Evolutionary conservation across 2,797 vertebrate genomes (phyloP).

Genomic region (Agapornis canus): DNA sequence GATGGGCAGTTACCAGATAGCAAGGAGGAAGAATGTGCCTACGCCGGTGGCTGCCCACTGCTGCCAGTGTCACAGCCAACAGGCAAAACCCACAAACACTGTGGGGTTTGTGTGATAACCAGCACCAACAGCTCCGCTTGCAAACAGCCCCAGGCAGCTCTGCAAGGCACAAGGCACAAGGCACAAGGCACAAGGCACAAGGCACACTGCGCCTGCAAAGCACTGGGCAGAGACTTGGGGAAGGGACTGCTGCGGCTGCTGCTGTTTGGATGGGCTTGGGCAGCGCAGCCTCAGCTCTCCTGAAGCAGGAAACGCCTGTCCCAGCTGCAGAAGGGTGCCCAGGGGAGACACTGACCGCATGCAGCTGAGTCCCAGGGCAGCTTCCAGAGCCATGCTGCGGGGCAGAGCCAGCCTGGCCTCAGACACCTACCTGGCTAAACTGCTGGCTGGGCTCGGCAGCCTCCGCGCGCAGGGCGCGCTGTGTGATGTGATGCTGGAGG

Average conservation of each 20-base stretch:
- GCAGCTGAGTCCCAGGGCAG: neutral
- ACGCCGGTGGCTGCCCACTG: neutral
- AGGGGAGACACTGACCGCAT: neutral
- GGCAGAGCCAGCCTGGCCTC: neutral
- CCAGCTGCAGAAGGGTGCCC: neutral
- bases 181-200: too few species aligned
- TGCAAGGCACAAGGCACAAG: fast-evolving
- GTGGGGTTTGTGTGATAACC: neutral
- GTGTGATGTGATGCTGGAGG: conserved; percentile 61
- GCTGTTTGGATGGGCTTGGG: fast-evolving
- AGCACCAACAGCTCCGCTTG: neutral
- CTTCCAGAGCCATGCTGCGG: neutral
- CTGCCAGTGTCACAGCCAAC: neutral
- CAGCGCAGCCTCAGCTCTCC: neutral
- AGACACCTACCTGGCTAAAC: conserved; percentile 7
- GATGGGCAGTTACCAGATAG: neutral
- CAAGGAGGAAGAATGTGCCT: neutral
- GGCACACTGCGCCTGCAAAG: fast-evolving
- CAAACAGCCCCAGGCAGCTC: neutral
- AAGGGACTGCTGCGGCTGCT: neutral
- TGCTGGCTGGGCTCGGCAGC: conserved; percentile 42
- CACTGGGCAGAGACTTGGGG: neutral
- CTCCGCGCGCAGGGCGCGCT: neutral
- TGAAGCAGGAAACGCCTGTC: neutral
- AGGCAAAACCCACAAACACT: neutral